Evolutionary conservation across 1,140 invertebrate genomes (phyloP).

Genomic region (Homalodisca vitripennis): DNA sequence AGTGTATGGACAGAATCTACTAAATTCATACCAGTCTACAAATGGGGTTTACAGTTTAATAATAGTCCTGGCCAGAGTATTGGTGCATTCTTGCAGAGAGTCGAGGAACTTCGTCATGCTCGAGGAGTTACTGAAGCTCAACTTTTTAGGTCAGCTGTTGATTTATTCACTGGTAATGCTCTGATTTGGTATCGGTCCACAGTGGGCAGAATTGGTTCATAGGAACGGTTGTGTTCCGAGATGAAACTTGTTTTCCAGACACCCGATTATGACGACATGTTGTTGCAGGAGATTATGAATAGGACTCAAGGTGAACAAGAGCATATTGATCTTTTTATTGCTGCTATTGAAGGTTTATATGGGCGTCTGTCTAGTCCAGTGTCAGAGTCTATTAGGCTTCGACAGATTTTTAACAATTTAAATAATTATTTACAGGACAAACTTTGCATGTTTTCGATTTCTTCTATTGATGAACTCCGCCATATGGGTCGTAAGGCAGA

Average conservation of each 20-base stretch:
- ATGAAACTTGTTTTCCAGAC: constrained; percentile 10
- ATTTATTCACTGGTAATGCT: constrained; percentile 17
- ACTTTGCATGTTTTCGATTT: neutral
- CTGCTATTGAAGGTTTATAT: neutral
- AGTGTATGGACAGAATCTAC: no score
- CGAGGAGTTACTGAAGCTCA: neutral
- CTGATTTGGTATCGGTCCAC: constrained; percentile 13
- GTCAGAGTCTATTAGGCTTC: neutral
- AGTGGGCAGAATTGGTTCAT: neutral
- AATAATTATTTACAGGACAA: neutral
- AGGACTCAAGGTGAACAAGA: constrained; percentile 7
- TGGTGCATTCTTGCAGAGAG: neutral
- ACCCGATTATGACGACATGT: constrained; percentile 1
- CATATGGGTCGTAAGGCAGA: neutral
- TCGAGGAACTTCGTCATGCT: neutral
- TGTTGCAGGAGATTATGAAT: neutral
- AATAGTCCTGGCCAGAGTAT: neutral
- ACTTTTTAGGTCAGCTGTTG: constrained; percentile 8
- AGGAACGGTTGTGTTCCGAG: neutral
- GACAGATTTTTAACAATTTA: neutral
- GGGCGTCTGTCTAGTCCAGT: neutral
- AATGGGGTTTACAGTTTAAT: neutral
- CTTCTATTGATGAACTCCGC: neutral
- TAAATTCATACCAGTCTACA: neutral
- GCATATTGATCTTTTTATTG: neutral